Percentiles rank a stretch among this genome's conserved stretches.
Evolutionary conservation across 2,888 invertebrate genomes (phyloP).

Genomic region (Theodoxus fluviatilis): DNA sequence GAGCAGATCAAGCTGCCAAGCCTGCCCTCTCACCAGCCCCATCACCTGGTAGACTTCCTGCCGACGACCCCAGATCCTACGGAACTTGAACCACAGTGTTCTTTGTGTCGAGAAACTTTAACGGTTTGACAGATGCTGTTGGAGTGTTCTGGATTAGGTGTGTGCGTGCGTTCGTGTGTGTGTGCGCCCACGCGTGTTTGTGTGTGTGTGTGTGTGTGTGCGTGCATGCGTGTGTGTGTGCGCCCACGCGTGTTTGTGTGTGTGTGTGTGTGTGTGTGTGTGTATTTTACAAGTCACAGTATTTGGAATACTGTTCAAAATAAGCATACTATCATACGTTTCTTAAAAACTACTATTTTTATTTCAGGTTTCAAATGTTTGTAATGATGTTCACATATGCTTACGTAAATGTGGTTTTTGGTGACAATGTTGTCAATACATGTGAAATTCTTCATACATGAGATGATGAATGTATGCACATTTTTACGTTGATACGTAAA

Average conservation of each 20-base stretch:
- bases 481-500: no score
- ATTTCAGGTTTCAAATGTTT: no score
- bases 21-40: no score
- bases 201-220: neutral
- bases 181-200: neutral
- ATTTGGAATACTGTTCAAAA: neutral
- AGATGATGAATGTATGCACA: no score
- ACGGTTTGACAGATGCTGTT: neutral
- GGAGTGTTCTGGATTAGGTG: neutral
- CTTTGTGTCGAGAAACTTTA: no score
- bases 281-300: constrained; percentile 13
- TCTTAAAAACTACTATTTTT: neutral
- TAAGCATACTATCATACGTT: neutral
- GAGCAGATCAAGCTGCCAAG: no score
- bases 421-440: no score
- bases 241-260: neutral
- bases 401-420: no score
- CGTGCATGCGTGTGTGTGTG: constrained; percentile 5
- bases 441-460: no score
- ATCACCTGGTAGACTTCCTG: no score
- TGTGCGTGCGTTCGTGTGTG: neutral
- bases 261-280: constrained; percentile 16
- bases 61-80: no score
- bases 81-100: no score
- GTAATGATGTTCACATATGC: neutral